These are phyloP conservation scores for Ctenoplectra terminalis DNA, from an alignment of 1,140 invertebrate species.

Conservation along the genomic window DNA sequence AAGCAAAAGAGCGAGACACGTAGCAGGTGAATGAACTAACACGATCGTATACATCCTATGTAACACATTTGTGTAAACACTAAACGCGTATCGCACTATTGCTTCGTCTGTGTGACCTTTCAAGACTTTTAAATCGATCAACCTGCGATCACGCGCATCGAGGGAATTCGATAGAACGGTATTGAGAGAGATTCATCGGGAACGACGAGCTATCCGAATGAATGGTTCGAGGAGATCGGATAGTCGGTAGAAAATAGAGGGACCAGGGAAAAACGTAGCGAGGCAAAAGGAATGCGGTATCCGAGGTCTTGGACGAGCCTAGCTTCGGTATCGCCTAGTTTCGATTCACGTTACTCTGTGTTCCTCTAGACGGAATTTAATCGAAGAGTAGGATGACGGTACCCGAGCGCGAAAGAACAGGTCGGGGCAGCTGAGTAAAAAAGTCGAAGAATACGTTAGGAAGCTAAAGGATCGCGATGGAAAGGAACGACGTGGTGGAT, in stretches of 20 bases:
- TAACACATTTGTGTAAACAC: no score
- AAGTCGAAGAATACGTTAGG: background rate
- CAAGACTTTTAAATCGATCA: background rate
- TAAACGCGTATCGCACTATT: no score
- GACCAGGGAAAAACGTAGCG: conserved; percentile 60
- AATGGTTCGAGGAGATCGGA: conserved; percentile 71
- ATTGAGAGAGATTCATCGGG: conserved; percentile 18
- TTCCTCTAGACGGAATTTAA: no score
- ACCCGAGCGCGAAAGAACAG: no score
- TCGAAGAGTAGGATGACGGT: no score
- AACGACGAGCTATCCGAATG: conserved; percentile 67
- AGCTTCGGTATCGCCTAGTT: no score
- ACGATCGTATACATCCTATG: no score
- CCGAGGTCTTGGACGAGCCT: no score
- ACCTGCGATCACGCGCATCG: background rate
- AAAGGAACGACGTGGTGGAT: conserved; percentile 26
- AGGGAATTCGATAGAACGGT: background rate
- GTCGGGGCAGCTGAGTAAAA: background rate
- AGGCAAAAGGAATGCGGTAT: conserved; percentile 32
- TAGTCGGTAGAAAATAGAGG: conserved; percentile 61
- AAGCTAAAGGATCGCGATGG: no score
- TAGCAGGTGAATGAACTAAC: conserved; percentile 81
- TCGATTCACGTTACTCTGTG: no score
- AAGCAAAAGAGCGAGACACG: conserved; percentile 54
- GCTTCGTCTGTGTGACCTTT: no score